A percentile compares a stretch with the other conserved stretches of the same genome.
Evolutionary conservation across 2,888 invertebrate genomes (phyloP).

Genomic region (Ennomos quercinarius): DNA sequence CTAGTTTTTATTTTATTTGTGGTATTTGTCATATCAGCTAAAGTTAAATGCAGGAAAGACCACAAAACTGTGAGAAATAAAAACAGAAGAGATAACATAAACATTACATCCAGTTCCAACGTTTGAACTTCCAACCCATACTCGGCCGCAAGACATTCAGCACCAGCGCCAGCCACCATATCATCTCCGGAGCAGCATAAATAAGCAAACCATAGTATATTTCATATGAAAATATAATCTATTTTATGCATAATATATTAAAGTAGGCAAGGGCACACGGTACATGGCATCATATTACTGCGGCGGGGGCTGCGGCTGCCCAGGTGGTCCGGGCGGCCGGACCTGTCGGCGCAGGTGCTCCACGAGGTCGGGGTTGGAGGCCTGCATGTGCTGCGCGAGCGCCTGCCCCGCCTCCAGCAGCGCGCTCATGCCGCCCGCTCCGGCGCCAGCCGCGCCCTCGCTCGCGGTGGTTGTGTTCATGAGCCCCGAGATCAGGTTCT

Average conservation of each 20-base stretch:
- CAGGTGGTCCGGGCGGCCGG: constrained; percentile 63
- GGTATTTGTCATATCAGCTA: constrained; percentile 8
- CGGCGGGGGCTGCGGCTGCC: constrained; percentile 51
- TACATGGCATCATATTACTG: constrained; percentile 42
- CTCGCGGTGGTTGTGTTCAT: constrained; percentile 67
- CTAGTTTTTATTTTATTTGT: constrained; percentile 8
- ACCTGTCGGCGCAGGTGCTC: constrained; percentile 91
- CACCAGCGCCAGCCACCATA: too few relatives aligned
- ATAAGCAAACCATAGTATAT: constrained; percentile 17
- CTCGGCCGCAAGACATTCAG: too few relatives aligned
- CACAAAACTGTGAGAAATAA: constrained; percentile 3
- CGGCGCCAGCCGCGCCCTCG: constrained; percentile 43
- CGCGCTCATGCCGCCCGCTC: constrained; percentile 67
- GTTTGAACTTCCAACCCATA: too few relatives aligned
- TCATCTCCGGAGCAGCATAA: constrained; percentile 2
- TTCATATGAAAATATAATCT: constrained; percentile 19
- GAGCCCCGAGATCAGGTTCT: constrained; percentile 88
- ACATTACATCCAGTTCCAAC: not conserved
- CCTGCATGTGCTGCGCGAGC: constrained; percentile 93
- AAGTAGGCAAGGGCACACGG: constrained; percentile 10
- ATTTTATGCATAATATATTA: constrained; percentile 16
- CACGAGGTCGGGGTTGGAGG: constrained; percentile 92
- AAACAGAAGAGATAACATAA: not conserved
- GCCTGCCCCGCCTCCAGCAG: constrained; percentile 90
- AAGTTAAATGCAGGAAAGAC: constrained; percentile 11